These are phyloP conservation scores for Micropoecilia bifurca DNA, from an alignment of 2,797 vertebrate species.

Conservation along the genomic window DNA sequence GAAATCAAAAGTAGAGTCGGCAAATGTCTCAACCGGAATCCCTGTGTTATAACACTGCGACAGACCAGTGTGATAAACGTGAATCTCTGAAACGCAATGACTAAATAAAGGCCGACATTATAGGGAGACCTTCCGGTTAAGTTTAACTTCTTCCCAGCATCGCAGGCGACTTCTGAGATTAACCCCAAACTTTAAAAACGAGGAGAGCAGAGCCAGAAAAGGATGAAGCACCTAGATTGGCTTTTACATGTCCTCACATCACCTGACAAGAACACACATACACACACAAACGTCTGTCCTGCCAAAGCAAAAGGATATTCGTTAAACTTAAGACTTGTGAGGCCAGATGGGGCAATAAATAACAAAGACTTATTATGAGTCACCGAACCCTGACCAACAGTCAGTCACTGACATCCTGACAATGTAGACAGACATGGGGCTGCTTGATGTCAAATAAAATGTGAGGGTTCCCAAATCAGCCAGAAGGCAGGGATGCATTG, in stretches of 20 bases:
- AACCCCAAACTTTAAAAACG: slow-evolving; percentile 42
- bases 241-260: slow-evolving; percentile 42
- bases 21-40: slow-evolving; percentile 45
- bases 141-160: slow-evolving; percentile 45
- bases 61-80: slow-evolving; percentile 46
- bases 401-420: slow-evolving; percentile 71
- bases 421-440: slow-evolving; percentile 56
- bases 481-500: slow-evolving; percentile 68
- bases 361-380: slow-evolving; percentile 62
- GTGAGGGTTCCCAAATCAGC: slow-evolving; percentile 68
- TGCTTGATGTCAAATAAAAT: slow-evolving; percentile 73
- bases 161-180: slow-evolving; percentile 62
- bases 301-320: slow-evolving; percentile 80
- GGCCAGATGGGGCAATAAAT: slow-evolving; percentile 73
- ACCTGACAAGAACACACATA: slow-evolving; percentile 50
- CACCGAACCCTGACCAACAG: slow-evolving; percentile 65
- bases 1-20: slow-evolving; percentile 25
- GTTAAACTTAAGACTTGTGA: slow-evolving; percentile 70
- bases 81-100: slow-evolving; percentile 49
- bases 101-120: slow-evolving; percentile 71
- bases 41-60: slow-evolving; percentile 48
- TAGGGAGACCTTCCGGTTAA: slow-evolving; percentile 40
- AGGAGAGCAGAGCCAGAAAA: slow-evolving; percentile 11
- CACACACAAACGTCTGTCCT: slow-evolving; percentile 39
- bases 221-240: slow-evolving; percentile 24